Evolutionary conservation across 1,140 invertebrate species (phyloP), one percentile per base, ranked within the genome.

Genomic region (Psilanteris sp.): DNA sequence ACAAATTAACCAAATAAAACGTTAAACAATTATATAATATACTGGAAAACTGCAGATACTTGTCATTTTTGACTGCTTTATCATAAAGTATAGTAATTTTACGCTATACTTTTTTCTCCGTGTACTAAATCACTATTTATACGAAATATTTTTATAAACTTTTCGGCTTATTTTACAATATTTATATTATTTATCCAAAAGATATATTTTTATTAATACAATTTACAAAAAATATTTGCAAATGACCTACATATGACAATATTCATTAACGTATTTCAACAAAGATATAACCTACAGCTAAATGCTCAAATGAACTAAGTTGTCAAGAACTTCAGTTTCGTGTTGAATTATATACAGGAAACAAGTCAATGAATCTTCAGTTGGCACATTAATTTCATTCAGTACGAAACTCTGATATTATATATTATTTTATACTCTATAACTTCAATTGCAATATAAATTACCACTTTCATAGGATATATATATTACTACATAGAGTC

Each of bases 301-400:
- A 72, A 64, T 72, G 20, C 57, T 72, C 39, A 64, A 72, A 62
- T 57, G 68, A 72, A 72, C 57, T 72, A 62, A 72, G 68, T 72
- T 72, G 68, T 72, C 68, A 72, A 57, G 68, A 72, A 64, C 50
- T 72, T 72, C 34, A 64, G 68, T 41, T 62, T 43, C 41, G 22
- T 55, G 48, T 54, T 62, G 46, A 62, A 71, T 71, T 62, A 62
- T 61, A 55, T 24, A 62, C 55, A 61, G 55, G 57, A 71, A 71
- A 71, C 67, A 62, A 71, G 67, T 71, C 37, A 62, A 71, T 62
- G 48, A 61, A 62, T 71, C 48, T 54, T 62, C 48, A 61, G 15
- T 54, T 55, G 39, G 41, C 24, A 54, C 15, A 61, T 34, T 61
- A 61, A 71, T 71, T 71, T 71, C 37, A 59, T 36, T 70, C 36